phyloP scores from a whole-genome alignment of 2,888 invertebrate genomes.

The Drosophila hamatofila region DNA sequence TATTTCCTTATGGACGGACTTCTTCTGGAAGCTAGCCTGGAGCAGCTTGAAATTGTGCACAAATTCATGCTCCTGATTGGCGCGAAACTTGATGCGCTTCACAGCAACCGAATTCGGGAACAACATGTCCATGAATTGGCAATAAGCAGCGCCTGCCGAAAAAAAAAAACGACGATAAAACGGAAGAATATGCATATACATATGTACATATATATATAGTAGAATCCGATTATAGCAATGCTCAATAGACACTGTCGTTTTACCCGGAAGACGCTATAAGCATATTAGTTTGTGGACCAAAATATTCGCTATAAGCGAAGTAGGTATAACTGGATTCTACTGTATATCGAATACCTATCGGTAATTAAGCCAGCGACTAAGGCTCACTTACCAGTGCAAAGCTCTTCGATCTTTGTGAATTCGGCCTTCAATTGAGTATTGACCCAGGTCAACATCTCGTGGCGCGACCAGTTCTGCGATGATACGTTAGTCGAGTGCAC shows the following conservation, averaged over 20 bases:
- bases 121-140: slow-evolving; percentile 99
- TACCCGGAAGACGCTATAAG: too few species aligned
- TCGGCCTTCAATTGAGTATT: slow-evolving; percentile 96
- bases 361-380: background rate
- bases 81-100: slow-evolving; percentile 98
- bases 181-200: background rate
- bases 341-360: background rate
- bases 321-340: too few species aligned
- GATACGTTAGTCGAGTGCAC: slow-evolving; percentile 99
- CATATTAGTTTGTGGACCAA: too few species aligned
- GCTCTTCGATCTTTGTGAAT: slow-evolving; percentile 97
- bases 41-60: slow-evolving; percentile 52
- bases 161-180: background rate
- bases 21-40: slow-evolving; percentile 45
- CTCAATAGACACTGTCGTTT: too few species aligned
- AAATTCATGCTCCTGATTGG: slow-evolving; percentile 88
- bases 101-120: slow-evolving; percentile 94
- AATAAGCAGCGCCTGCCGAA: slow-evolving; percentile 94
- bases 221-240: too few species aligned
- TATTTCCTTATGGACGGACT: slow-evolving; percentile 59
- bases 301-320: too few species aligned
- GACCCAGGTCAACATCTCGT: slow-evolving; percentile 99
- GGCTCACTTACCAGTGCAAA: slow-evolving; percentile 90
- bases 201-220: background rate
- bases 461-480: slow-evolving; percentile 97